A percentile compares a stretch with the other conserved stretches of the same genome.
Evolutionary conservation across 2,888 invertebrate species (phyloP).

Genomic region (Parapristionchus giblindavisi): DNA sequence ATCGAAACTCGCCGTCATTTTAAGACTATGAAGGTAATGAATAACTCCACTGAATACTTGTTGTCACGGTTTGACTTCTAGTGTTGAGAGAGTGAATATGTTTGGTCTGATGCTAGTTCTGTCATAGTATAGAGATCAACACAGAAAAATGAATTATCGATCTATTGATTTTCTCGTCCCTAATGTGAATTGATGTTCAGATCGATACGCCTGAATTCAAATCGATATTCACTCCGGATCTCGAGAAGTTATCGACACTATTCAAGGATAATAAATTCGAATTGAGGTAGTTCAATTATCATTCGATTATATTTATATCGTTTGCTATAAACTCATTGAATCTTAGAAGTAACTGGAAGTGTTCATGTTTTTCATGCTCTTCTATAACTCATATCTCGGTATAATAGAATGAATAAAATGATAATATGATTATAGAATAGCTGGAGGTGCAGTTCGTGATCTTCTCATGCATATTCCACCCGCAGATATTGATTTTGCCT

Average conservation of each 20-base stretch:
- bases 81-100: too few species aligned
- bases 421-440: constrained; percentile 74
- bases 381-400: not conserved
- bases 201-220: constrained; percentile 37
- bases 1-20: too few species aligned
- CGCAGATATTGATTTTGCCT: constrained; percentile 95
- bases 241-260: constrained; percentile 78
- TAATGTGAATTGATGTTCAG: too few species aligned
- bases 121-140: too few species aligned
- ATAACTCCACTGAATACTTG: too few species aligned
- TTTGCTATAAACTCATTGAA: not conserved
- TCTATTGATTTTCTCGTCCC: too few species aligned
- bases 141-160: too few species aligned
- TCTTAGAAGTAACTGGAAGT: not conserved
- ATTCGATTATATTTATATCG: not conserved
- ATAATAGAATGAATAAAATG: not conserved
- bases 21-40: too few species aligned
- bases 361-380: not conserved
- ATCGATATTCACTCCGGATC: constrained; percentile 84
- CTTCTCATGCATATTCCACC: constrained; percentile 75
- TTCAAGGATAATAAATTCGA: constrained; percentile 80
- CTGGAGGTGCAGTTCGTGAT: constrained; percentile 92
- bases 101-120: too few species aligned
- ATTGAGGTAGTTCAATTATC: constrained; percentile 75
- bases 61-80: too few species aligned